phyloP scores from a whole-genome alignment of 2,888 invertebrate genomes.

The Nysson spinosus region DNA sequence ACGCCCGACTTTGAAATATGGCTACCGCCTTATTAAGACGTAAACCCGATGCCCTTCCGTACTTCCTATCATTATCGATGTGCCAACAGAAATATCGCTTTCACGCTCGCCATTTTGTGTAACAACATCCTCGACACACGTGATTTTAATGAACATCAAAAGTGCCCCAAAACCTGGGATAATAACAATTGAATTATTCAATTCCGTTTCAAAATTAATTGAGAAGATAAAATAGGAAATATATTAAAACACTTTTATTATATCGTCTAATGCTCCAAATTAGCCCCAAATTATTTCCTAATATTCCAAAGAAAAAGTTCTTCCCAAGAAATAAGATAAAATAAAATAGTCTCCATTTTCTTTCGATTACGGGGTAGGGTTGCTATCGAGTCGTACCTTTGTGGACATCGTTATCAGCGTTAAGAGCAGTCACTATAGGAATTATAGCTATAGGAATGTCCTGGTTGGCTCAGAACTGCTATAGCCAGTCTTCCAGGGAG shows the following conservation, averaged over 20 bases:
- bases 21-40: conserved; percentile 50
- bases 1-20: conserved; percentile 49
- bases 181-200: no score
- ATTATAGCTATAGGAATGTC: neutral
- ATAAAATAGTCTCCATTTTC: conserved; percentile 9
- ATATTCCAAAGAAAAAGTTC: no score
- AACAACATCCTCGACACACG: conserved; percentile 8
- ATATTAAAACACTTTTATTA: no score
- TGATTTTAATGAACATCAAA: conserved; percentile 16
- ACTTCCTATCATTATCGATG: conserved; percentile 40
- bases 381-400: conserved; percentile 22
- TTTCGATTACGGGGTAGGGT: conserved; percentile 4
- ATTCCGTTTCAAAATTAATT: no score
- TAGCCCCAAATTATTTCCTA: no score
- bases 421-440: conserved; percentile 23
- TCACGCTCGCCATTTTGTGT: conserved; percentile 9
- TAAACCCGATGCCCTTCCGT: conserved; percentile 37
- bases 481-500: conserved; percentile 16
- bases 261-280: no score
- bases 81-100: conserved; percentile 14
- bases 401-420: conserved; percentile 17
- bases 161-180: no score
- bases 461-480: conserved; percentile 13
- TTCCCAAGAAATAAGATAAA: no score
- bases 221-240: no score